These are phyloP conservation scores for Coenonympha glycerion DNA, from an alignment of 2,888 invertebrate genomes.

Conservation along the genomic window DNA sequence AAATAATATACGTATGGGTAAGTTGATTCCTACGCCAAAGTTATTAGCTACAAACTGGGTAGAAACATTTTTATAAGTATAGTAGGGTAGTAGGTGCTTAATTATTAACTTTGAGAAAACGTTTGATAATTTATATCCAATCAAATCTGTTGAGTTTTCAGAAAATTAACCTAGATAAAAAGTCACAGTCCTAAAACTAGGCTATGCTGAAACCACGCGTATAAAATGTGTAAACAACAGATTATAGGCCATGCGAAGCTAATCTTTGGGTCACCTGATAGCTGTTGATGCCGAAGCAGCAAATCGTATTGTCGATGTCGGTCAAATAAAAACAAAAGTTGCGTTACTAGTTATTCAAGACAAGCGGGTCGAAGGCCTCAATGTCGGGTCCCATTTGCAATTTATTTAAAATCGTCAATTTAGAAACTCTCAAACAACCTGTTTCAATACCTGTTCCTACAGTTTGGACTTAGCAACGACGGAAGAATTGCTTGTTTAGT, in stretches of 20 bases:
- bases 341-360: conserved; percentile 65
- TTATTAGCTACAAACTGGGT: no score
- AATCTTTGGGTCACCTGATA: conserved; percentile 33
- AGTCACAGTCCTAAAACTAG: no score
- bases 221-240: no score
- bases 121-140: no score
- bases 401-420: conserved; percentile 50
- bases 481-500: neutral
- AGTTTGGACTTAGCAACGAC: neutral
- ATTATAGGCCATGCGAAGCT: neutral
- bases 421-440: conserved; percentile 17
- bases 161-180: no score
- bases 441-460: conserved; percentile 7
- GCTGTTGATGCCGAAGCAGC: conserved; percentile 20
- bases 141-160: no score
- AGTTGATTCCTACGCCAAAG: no score
- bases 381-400: conserved; percentile 44
- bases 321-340: conserved; percentile 67
- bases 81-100: no score
- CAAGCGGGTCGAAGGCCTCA: conserved; percentile 49
- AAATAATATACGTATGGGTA: no score
- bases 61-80: no score
- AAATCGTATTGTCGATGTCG: conserved; percentile 40
- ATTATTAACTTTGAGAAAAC: no score
- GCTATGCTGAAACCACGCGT: no score